Conservation (phyloP, 2,888 invertebrate species). For the Tenthredo amoena region DNA sequence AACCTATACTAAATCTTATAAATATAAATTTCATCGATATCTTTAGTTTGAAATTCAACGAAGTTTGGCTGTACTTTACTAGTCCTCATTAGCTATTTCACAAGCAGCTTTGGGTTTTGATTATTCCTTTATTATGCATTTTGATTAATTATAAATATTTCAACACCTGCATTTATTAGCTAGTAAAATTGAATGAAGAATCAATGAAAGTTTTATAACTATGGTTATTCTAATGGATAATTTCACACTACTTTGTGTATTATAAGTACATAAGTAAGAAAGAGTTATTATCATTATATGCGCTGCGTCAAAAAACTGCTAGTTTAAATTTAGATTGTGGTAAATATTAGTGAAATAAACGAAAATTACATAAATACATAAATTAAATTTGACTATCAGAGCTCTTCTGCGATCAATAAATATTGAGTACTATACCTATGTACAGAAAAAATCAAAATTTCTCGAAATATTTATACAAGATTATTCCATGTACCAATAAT, state of each 20-base stretch:
- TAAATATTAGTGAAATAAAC: conserved; percentile 41
- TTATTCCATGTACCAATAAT: neutral
- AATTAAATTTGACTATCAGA: neutral
- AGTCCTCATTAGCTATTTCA: conserved; percentile 12
- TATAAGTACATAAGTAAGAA: neutral
- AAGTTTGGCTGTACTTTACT: conserved; percentile 25
- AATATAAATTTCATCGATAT: neutral
- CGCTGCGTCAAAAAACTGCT: conserved; percentile 45
- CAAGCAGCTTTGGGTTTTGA: neutral
- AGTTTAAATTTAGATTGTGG: conserved; percentile 34
- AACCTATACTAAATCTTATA: conserved; percentile 13
- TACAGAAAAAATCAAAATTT: neutral
- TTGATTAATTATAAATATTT: conserved; percentile 28
- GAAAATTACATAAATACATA: conserved; percentile 15
- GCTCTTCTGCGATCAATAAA: neutral
- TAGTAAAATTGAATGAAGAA: neutral
- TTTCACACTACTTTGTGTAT: neutral
- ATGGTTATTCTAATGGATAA: neutral
- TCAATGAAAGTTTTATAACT: conserved; percentile 38
- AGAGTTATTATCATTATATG: neutral
- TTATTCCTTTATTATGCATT: neutral
- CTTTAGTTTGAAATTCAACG: neutral
- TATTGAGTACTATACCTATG: neutral
- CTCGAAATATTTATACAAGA: neutral
- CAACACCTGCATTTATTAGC: conserved; percentile 40